Percentiles rank a stretch among this genome's conserved stretches.
These are phyloP conservation scores for Boloria euphrosyne DNA, from an alignment of 2,888 invertebrate species.

Conservation along the genomic window DNA sequence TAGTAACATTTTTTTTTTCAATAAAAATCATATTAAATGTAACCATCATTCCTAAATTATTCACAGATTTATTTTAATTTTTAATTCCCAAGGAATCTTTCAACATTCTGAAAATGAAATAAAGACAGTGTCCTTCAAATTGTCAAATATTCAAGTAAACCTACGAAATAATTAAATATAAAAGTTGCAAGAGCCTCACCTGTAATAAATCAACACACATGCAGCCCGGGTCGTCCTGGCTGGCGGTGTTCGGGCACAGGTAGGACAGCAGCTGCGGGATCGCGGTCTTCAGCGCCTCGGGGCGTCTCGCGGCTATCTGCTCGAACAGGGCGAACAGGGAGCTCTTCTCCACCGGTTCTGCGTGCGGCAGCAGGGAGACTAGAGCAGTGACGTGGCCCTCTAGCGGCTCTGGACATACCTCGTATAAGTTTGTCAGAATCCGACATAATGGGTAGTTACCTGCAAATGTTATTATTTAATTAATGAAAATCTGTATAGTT, in stretches of 20 bases:
- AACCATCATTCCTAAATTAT: too few species aligned
- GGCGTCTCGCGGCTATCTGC: constrained; percentile 90
- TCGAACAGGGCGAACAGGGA: constrained; percentile 92
- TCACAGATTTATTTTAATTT: too few species aligned
- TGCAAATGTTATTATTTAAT: constrained; percentile 59
- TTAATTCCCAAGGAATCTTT: too few species aligned
- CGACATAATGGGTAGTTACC: constrained; percentile 94
- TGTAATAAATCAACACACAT: constrained; percentile 76
- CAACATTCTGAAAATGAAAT: too few species aligned
- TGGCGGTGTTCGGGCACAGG: constrained; percentile 75
- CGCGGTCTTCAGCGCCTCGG: constrained; percentile 90
- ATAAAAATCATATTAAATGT: too few species aligned
- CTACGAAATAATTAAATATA: not conserved
- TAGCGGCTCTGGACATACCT: constrained; percentile 92
- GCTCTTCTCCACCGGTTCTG: constrained; percentile 92
- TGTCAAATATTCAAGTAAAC: too few species aligned
- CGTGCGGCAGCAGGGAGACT: constrained; percentile 89
- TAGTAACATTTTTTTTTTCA: too few species aligned
- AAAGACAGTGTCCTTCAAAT: too few species aligned
- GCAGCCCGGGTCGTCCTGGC: constrained; percentile 67
- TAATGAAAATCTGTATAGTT: too few species aligned
- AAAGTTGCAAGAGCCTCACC: constrained; percentile 46
- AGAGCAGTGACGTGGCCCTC: constrained; percentile 92
- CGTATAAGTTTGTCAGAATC: constrained; percentile 94
- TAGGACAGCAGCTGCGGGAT: constrained; percentile 92